Evolutionary conservation across 2,888 invertebrate species (phyloP).

Genomic region (Leucophora obtusa): DNA sequence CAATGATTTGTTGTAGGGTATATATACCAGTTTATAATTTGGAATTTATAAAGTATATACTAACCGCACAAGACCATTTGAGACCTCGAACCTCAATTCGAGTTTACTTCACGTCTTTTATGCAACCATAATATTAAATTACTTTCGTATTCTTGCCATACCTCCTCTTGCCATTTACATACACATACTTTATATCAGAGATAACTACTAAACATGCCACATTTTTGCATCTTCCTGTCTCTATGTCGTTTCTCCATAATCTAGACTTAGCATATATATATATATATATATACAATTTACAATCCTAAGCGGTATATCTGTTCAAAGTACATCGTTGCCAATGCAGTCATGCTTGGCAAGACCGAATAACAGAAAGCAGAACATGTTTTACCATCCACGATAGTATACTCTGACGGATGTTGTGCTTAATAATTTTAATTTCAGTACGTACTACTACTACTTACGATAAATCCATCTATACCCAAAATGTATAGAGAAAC

Average conservation of each 20-base stretch:
- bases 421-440: constrained; percentile 3
- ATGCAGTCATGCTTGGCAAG: constrained; percentile 36
- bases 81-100: constrained; percentile 22
- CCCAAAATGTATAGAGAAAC: constrained; percentile 4
- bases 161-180: background rate
- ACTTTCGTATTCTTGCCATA: constrained; percentile 11
- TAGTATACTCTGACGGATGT: constrained; percentile 28
- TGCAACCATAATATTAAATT: constrained; percentile 1
- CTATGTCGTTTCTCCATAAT: constrained; percentile 9
- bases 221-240: background rate
- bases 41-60: no score
- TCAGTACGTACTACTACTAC: constrained; percentile 23
- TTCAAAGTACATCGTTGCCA: background rate
- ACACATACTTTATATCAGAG: constrained; percentile 25
- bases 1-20: no score
- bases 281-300: background rate
- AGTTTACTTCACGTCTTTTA: background rate
- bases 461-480: constrained; percentile 43
- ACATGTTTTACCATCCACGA: constrained; percentile 44
- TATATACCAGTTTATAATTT: no score
- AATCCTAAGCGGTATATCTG: constrained; percentile 19
- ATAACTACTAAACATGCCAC: constrained; percentile 23
- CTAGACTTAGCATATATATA: constrained; percentile 12
- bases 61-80: background rate
- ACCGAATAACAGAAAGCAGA: constrained; percentile 15